Base-by-base conservation (phyloP, 1,140 invertebrate species). In the Ladona fulva region DNA sequence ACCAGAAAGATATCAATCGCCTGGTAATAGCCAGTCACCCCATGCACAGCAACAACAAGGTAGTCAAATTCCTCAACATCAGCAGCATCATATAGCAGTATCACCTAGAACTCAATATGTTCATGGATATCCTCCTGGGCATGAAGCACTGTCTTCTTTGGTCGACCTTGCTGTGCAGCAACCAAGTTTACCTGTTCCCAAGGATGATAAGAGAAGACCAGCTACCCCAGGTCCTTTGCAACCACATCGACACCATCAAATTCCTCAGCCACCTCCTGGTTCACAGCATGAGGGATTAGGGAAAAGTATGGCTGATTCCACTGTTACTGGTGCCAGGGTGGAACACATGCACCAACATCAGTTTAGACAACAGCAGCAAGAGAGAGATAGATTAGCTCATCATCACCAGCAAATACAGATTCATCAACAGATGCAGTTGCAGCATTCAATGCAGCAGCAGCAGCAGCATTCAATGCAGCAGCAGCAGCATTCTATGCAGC, bases 151-250 rank as follows among this genome's bases (percentile, higher is more conserved):
- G 81, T 91, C 92, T 19, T 94, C 92, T 74, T 86, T 97, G 29
- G 95, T 96, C 0, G 94, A 97, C 82, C 92, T 94, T 8, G 94
- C 94, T 16, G 92, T 92, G 0, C 91, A 93, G 80, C 94, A 95
- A 81, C 92, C 93, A 0, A 93, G 91, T 83, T 82, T 95, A 81
- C 93, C 93, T 0, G 94, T 95, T 74, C 94, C 95, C 0, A 87
- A 89, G 80, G 82, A 82, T 16, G 80, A 82, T 25, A 83, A 82
- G 12, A 22, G 74, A 75, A 5, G 25, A 22, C 24, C 52, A 25
- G 24, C 19, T 8, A 77, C 29, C 12, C 22, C 24, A 24, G 52
- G 22, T n/a, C 24, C 73, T 22, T 19, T 66, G 14, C 52, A 66
- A 16, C 52, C 52, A 6, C 52, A 66, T 66, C 14, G 25, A 42